Conservation (phyloP, 1,140 invertebrate genomes). For the Drosophila auraria region DNA sequence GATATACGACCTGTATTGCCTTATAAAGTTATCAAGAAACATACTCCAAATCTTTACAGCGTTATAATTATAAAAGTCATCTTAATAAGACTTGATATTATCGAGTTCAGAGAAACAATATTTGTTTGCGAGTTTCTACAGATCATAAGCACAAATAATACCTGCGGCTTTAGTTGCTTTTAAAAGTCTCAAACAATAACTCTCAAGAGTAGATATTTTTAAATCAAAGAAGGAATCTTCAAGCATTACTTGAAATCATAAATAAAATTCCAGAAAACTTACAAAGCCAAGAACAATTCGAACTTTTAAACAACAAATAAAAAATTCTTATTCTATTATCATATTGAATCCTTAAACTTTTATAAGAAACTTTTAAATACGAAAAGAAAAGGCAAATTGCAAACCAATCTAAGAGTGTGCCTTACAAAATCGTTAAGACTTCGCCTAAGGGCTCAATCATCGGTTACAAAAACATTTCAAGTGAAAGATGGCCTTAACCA, state of each 20-base stretch:
- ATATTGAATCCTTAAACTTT: background rate
- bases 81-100: background rate
- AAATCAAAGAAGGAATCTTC: background rate
- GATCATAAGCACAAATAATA: background rate
- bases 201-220: too few relatives aligned
- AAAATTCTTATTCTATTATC: too few relatives aligned
- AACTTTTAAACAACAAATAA: background rate
- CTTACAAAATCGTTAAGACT: background rate
- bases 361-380: background rate
- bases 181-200: too few relatives aligned
- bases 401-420: background rate
- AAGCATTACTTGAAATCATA: background rate
- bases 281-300: background rate
- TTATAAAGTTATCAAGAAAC: slow-evolving; percentile 9
- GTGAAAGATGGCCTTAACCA: slow-evolving; percentile 22
- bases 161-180: background rate
- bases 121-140: background rate
- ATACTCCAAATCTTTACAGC: slow-evolving; percentile 12
- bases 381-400: background rate
- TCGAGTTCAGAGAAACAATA: background rate
- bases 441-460: background rate
- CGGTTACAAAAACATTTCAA: slow-evolving; percentile 7
- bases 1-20: background rate
- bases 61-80: background rate
- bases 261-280: background rate